These are phyloP conservation scores for Ormyrus thymus DNA, from an alignment of 2,888 invertebrate genomes.

Conservation along the genomic window DNA sequence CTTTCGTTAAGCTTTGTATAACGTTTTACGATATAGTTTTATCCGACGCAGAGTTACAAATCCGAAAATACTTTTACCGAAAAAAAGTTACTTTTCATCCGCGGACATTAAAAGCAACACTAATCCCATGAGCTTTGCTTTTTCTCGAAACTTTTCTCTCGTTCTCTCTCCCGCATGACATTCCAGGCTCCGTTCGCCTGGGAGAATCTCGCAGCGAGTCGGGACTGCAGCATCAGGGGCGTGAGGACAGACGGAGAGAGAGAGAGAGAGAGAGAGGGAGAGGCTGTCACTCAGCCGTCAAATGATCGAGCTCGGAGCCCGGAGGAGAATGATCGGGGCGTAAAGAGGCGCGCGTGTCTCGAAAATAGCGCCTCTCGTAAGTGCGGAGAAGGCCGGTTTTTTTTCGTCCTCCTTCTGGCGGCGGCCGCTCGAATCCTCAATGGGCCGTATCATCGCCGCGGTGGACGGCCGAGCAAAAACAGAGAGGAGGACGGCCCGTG, in stretches of 20 bases:
- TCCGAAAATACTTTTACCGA: too few species aligned
- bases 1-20: too few species aligned
- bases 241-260: slow-evolving; percentile 51
- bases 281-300: slow-evolving; percentile 67
- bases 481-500: slow-evolving; percentile 60
- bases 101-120: too few species aligned
- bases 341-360: slow-evolving; percentile 38
- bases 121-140: too few species aligned
- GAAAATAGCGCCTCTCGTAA: slow-evolving; percentile 33
- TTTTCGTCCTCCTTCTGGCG: neutral
- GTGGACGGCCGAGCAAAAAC: slow-evolving; percentile 51
- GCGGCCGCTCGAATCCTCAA: slow-evolving; percentile 22
- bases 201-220: too few species aligned
- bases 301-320: slow-evolving; percentile 56
- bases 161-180: too few species aligned
- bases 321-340: slow-evolving; percentile 46
- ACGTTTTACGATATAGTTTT: too few species aligned
- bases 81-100: too few species aligned
- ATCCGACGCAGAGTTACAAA: too few species aligned
- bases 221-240: neutral
- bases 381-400: neutral
- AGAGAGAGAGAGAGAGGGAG: slow-evolving; percentile 48
- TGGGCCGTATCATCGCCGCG: slow-evolving; percentile 49
- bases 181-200: too few species aligned
- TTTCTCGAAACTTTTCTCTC: too few species aligned